These are phyloP conservation scores for Drosophila insularis DNA, from an alignment of 1,140 invertebrate genomes.

Conservation along the genomic window DNA sequence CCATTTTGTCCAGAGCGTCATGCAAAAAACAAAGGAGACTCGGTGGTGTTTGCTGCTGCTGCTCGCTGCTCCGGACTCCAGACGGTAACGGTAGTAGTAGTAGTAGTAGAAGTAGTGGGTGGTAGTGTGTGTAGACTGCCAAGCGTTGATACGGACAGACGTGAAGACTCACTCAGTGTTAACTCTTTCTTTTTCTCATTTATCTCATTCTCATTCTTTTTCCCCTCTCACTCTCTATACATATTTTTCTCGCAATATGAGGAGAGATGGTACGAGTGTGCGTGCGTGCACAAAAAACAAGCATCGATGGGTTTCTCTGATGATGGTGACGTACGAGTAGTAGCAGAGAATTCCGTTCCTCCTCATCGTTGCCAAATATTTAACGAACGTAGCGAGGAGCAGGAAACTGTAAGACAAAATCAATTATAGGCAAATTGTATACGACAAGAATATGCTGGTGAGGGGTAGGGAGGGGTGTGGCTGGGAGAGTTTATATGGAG, in stretches of 20 bases:
- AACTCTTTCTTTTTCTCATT: constrained; percentile 32
- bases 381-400: constrained; percentile 73
- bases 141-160: constrained; percentile 71
- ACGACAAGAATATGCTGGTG: constrained; percentile 40
- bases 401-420: constrained; percentile 81
- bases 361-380: constrained; percentile 70
- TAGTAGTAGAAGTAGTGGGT: constrained; percentile 35
- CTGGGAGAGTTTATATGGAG: constrained; percentile 2
- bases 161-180: constrained; percentile 75
- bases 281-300: background rate
- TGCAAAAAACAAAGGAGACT: constrained; percentile 61
- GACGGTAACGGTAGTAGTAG: constrained; percentile 24
- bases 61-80: constrained; percentile 62
- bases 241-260: background rate
- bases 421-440: constrained; percentile 66
- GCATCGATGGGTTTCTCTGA: constrained; percentile 7
- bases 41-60: constrained; percentile 77
- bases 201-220: constrained; percentile 31
- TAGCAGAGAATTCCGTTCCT: constrained; percentile 67
- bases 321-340: constrained; percentile 29
- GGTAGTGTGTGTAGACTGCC: constrained; percentile 46
- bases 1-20: constrained; percentile 47
- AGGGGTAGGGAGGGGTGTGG: constrained; percentile 4
- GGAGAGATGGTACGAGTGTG: background rate
- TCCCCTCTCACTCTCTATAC: constrained; percentile 14